Base-by-base conservation (phyloP, 2,888 invertebrate species). In the Prosapia bicincta region DNA sequence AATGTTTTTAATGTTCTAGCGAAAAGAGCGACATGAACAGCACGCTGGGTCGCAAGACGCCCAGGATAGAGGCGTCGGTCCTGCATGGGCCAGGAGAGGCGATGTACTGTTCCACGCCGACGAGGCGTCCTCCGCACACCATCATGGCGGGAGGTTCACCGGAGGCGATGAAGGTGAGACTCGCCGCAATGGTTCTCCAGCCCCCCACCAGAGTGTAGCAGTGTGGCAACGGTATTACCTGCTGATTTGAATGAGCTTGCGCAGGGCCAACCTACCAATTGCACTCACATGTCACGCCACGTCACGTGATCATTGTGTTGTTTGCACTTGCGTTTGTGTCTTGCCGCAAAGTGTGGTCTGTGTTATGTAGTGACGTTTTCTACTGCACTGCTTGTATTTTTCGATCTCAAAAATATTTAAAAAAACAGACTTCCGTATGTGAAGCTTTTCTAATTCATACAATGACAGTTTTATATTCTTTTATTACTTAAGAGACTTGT, bases 161-260 rank as follows among this genome's bases (percentile, higher is more conserved):
- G 83, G 94, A 89, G 88, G 92, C 92, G 87, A 92, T 93, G 90
- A 93, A 94, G 91, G 93, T 95, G 88, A 93, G 94, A 87, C 92
- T 94, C 86, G 94, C 94, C 84, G 93, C 95, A 85, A 93, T 93
- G 88, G 93, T 94, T 87, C 89, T 94, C 86, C 94, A 94, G 88
- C 93, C 94, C 83, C 94, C 95, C 86, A 94, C 94, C 88, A 92
- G 93, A 88, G 93, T 92, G 85, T 90, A 88, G 88, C 85, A 85
- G 85, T 26, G 54, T 54, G 54, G 54, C 54, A 54, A 54, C 73
- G 67, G 71, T 66, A 66, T 70, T 66, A 15, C 69, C 70, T 69
- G 66, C 66, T 26, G 26, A 30, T 28, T 28, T 69, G 69, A 69
- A 15, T 23, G 69, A 69, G 26, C 69, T 69, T 23, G 30, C n/a